These are phyloP conservation scores for Mimachlamys varia DNA, from an alignment of 2,888 invertebrate genomes.

Conservation along the genomic window DNA sequence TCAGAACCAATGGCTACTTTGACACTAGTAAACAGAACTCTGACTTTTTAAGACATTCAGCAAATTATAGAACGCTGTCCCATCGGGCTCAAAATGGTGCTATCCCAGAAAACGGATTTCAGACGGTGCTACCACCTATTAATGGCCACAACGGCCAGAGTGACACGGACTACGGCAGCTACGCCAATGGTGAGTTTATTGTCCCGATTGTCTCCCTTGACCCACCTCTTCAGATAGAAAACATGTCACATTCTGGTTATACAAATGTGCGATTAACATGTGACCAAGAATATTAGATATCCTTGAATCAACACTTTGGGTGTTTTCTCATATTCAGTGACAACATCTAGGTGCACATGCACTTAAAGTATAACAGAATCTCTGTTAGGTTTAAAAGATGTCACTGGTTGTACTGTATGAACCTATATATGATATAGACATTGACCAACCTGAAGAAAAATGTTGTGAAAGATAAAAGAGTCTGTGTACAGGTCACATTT, in stretches of 20 bases:
- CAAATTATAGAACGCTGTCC: conserved; percentile 25
- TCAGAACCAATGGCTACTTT: background rate
- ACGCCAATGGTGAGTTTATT: conserved; percentile 44
- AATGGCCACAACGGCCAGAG: conserved; percentile 46
- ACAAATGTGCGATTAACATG: too few species aligned
- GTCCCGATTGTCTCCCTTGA: conserved; percentile 23
- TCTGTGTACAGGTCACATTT: too few species aligned
- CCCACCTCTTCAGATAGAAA: background rate
- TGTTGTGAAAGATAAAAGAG: too few species aligned
- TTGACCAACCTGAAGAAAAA: too few species aligned
- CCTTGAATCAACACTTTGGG: too few species aligned
- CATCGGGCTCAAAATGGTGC: conserved; percentile 38
- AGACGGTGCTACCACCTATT: conserved; percentile 55
- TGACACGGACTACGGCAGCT: conserved; percentile 51
- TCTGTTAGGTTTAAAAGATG: too few species aligned
- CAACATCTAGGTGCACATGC: too few species aligned
- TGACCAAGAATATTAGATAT: too few species aligned
- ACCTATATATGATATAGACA: too few species aligned
- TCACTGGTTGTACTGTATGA: too few species aligned
- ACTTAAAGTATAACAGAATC: too few species aligned
- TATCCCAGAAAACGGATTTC: conserved; percentile 38
- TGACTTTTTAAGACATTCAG: conserved; percentile 22
- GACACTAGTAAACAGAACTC: background rate
- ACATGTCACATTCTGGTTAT: background rate
- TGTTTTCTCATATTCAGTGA: too few species aligned